Evolutionary conservation across 2,113 vertebrate species (phyloP).

Genomic region (Oryzias melastigma): DNA sequence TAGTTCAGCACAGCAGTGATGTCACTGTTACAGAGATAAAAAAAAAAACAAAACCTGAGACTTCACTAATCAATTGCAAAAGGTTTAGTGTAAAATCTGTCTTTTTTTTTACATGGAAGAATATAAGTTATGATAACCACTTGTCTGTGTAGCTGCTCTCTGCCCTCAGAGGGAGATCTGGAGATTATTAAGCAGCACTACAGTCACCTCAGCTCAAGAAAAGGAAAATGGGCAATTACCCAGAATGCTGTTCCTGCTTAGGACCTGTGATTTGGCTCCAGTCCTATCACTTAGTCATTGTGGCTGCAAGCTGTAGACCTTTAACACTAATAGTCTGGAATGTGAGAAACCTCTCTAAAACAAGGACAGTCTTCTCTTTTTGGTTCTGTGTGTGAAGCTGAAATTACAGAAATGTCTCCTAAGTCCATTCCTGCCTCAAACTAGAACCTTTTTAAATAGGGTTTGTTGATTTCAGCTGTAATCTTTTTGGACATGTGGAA

Average conservation of each 20-base stretch:
- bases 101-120: too few species aligned
- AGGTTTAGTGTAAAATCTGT: too few species aligned
- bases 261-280: conserved; percentile 32
- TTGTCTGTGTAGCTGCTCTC: conserved; percentile 18
- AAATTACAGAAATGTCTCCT: neutral
- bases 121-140: neutral
- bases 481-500: neutral
- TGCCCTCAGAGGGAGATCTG: conserved; percentile 4
- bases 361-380: neutral
- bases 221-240: conserved; percentile 31
- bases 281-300: conserved; percentile 29
- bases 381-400: conserved; percentile 9
- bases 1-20: too few species aligned
- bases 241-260: conserved; percentile 11
- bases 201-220: conserved; percentile 11
- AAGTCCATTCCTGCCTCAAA: neutral
- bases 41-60: too few species aligned
- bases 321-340: conserved; percentile 24
- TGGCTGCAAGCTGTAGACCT: conserved; percentile 28
- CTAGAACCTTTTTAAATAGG: neutral
- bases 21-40: too few species aligned
- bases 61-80: neutral
- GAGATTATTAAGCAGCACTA: conserved; percentile 27
- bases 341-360: conserved; percentile 15
- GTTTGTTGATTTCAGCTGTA: neutral